These are phyloP conservation scores for Scyliorhinus canicula DNA, from an alignment of 2,797 vertebrate species.

Conservation along the genomic window DNA sequence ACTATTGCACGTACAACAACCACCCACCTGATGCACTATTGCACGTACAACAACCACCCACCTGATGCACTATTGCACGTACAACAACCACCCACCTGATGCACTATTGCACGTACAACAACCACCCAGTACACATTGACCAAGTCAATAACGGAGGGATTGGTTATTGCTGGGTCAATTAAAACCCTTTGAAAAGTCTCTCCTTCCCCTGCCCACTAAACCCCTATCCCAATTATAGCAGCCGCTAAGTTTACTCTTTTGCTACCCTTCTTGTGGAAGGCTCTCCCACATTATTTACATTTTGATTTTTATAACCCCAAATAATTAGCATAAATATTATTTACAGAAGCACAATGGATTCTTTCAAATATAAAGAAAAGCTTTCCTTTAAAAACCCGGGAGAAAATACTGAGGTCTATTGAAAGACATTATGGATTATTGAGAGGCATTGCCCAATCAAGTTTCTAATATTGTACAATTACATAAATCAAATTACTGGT, in stretches of 20 bases:
- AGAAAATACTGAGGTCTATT: neutral
- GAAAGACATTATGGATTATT: neutral
- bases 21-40: neutral
- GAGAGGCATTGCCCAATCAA: neutral
- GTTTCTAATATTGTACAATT: neutral
- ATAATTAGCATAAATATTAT: constrained; percentile 28
- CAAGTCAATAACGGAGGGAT: neutral
- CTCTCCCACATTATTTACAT: neutral
- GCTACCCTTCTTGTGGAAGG: neutral
- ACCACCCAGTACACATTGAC: neutral
- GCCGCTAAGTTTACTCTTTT: neutral
- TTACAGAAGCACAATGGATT: neutral
- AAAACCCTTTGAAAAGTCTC: neutral
- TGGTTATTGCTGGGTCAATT: neutral
- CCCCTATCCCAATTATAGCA: neutral
- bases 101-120: neutral
- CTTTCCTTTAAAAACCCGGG: neutral
- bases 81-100: too few relatives aligned
- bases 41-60: too few relatives aligned
- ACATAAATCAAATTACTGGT: neutral
- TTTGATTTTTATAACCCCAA: neutral
- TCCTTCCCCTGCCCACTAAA: neutral
- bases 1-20: neutral
- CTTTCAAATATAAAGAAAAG: neutral
- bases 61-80: neutral